phyloP scores from a whole-genome alignment of 2,888 invertebrate species.

The Lamellibrachia columna region DNA sequence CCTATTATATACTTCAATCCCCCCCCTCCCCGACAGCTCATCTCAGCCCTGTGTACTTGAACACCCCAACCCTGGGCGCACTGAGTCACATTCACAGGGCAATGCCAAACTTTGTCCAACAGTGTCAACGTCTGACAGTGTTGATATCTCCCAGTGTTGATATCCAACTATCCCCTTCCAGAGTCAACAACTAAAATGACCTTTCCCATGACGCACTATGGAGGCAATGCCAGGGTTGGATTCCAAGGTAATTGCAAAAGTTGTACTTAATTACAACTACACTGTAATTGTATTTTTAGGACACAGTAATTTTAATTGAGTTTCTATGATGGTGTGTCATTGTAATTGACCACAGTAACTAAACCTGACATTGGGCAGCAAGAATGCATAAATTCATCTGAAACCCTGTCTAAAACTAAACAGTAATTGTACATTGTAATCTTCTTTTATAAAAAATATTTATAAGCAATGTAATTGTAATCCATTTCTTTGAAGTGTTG shows the following conservation, averaged over 20 bases:
- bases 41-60: not conserved
- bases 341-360: too few relatives aligned
- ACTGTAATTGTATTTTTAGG: too few relatives aligned
- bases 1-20: not conserved
- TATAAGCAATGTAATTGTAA: too few relatives aligned
- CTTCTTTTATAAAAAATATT: too few relatives aligned
- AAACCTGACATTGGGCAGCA: too few relatives aligned
- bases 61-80: not conserved
- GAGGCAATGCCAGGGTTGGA: not conserved
- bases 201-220: not conserved
- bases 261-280: too few relatives aligned
- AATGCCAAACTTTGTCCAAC: not conserved
- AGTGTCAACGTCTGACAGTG: not conserved
- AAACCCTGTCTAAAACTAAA: too few relatives aligned
- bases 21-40: not conserved
- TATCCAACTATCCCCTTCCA: not conserved
- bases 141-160: not conserved
- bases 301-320: too few relatives aligned
- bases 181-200: not conserved
- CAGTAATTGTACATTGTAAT: too few relatives aligned
- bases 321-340: too few relatives aligned
- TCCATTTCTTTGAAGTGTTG: too few relatives aligned
- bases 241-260: not conserved
- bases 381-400: too few relatives aligned
- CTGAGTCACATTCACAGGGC: constrained; percentile 1